Base-by-base conservation (phyloP, 1,140 invertebrate genomes). In the Cotesia chilonis region DNA sequence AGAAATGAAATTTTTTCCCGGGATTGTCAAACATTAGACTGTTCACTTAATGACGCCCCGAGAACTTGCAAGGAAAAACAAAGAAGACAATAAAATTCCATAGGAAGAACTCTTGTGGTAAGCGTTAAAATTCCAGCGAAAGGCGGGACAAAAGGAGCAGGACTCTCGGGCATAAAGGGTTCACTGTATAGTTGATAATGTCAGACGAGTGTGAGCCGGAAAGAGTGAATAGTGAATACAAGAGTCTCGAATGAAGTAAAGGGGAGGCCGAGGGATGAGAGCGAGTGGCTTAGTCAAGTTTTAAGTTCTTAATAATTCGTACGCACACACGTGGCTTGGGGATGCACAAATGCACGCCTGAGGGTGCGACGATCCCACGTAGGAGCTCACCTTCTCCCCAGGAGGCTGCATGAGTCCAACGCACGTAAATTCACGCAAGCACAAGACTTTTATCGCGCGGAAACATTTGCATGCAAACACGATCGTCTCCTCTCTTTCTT, bases 391-490 rank as follows among this genome's bases (percentile, higher is more conserved):
- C 59, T 10, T 10, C 20, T 20, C 59, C 28, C 5, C 59, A 35
- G 6, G 5, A 28, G 17, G 17, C 59, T 28, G 28, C 0, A 28
- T 5, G 20, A 17, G 28, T 17, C 28, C 59, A 71, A 72, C 74
- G 72, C 73, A 81, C 77, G 76, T 81, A 80, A 82, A 80, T 81
- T 81, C 74, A 70, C 75, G 74, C 75, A 70, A 79, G 75, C 71
- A 10, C 80, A 78, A 76, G 80, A 82, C 79, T 81, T 81, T 82
- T 81, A 81, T 82, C 78, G 78, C 75, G 76, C 63, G 77, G 81
- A 82, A 81, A 80, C 81, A 80, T 82, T 82, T 82, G 80, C 80
- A 82, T 81, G 79, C 74, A 81, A 82, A 81, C 79, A 76, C 76
- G 80, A 80, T 79, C 74, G 69, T 17, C 1, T 7, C 7, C 10